Conservation (phyloP, 2,888 invertebrate species). For the Tortricodes alternella region DNA sequence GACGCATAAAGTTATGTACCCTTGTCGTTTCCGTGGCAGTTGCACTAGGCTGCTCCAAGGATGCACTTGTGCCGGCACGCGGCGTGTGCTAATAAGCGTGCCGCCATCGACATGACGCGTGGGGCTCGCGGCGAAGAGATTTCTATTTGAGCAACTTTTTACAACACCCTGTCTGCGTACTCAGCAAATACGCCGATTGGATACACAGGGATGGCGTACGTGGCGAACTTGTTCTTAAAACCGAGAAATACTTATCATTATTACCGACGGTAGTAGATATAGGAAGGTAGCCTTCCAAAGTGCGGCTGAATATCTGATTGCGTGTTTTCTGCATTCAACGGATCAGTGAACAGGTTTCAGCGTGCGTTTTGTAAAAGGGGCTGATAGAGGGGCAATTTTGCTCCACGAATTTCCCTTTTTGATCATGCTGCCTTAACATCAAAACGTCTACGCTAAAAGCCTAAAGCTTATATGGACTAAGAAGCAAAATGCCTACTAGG, state of each 20-base stretch:
- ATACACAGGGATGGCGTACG: conserved; percentile 39
- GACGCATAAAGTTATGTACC: neutral
- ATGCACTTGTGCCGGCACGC: conserved; percentile 38
- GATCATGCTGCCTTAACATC: too few relatives aligned
- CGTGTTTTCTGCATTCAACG: too few relatives aligned
- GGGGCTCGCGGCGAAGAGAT: conserved; percentile 64
- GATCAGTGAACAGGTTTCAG: too few relatives aligned
- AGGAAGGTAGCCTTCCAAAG: too few relatives aligned
- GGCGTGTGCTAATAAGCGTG: conserved; percentile 53
- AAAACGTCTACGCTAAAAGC: too few relatives aligned
- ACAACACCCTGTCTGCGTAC: conserved; percentile 75
- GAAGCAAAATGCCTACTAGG: too few relatives aligned
- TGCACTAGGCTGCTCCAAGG: conserved; percentile 17
- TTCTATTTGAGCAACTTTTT: conserved; percentile 79
- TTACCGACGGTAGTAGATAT: neutral
- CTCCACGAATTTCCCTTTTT: too few relatives aligned
- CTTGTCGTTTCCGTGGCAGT: neutral
- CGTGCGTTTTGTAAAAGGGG: too few relatives aligned
- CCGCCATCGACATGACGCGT: conserved; percentile 67
- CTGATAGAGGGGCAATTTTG: too few relatives aligned
- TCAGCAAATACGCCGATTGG: conserved; percentile 71
- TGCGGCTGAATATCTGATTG: too few relatives aligned
- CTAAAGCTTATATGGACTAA: too few relatives aligned
- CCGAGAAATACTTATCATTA: neutral
- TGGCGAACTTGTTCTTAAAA: neutral